Evolutionary conservation across 2,797 vertebrate genomes (phyloP), one percentile per base, ranked within the genome.

Genomic region (Dallia pectoralis): DNA sequence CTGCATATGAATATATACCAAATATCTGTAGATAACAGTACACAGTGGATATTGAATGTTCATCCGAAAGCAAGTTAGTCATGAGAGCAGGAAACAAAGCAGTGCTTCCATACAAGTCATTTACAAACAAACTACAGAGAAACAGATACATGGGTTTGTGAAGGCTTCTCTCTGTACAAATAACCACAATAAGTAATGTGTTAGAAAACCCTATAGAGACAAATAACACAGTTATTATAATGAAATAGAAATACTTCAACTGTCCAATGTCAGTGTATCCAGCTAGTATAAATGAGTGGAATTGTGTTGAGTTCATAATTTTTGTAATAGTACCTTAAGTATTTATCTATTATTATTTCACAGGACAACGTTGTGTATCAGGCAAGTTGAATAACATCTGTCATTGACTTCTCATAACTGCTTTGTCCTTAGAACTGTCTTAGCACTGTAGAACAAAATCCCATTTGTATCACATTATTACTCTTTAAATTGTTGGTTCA

Each of bases 281-380:
- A 29, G 79, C 48, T n/a, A 89, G 63, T 44, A 83, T 74, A 69
- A 90, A 85, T 40, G 62, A 79, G 1, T 71, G 69, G 11, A 83
- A 79, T 0, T 74, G 51, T 76, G 85, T 85, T 5, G 74, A 72
- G 61, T 88, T 90, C 11, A 73, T 64, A 88, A 90, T 89, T 2
- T 62, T 70, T 8, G 3, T 8, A 36, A 36, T 3, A 3, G 33
- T 8, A 36, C 33, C 33, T 36, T 36, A 2, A 51, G 15, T 30
- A 32, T 30, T 4, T 27, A 44, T 47, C 36, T 36, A 3, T 36
- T 40, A 53, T 67, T 29, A 36, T 14, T 19, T 47, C 40, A 49
- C 48, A 3, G 15, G 2, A 49, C 48, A 49, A 18, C 48, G 15
- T 2, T 51, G 49, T 51, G 12, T 51, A 18, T 5, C 4, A 19